Conservation (phyloP, 2,113 vertebrate genomes). For the Oreamnos americanus region DNA sequence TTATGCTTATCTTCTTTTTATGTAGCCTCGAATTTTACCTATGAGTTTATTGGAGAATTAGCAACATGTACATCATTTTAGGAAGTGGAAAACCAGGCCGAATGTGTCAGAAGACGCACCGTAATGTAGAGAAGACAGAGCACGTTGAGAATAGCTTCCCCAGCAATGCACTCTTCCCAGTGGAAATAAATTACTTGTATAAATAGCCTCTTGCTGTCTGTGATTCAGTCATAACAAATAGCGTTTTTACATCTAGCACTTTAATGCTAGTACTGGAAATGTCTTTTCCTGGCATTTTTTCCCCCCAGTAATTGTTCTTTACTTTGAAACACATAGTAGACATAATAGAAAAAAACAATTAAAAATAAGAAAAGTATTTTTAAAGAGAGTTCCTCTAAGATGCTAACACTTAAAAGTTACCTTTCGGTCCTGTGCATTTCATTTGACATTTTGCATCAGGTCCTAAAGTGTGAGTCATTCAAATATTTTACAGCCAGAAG, state of each 20-base stretch:
- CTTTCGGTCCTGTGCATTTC: background rate
- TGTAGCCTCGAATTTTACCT: constrained; percentile 52
- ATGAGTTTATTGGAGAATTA: constrained; percentile 78
- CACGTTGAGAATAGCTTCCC: constrained; percentile 35
- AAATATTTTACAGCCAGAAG: constrained; percentile 74
- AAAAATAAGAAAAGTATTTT: constrained; percentile 62
- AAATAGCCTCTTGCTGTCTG: constrained; percentile 70
- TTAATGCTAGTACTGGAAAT: background rate
- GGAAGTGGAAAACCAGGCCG: constrained; percentile 50
- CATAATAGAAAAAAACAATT: background rate
- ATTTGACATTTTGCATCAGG: background rate
- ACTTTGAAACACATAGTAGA: background rate
- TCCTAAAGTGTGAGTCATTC: constrained; percentile 39
- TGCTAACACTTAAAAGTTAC: constrained; percentile 32
- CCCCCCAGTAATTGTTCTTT: background rate
- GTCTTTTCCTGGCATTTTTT: background rate
- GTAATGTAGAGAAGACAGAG: background rate
- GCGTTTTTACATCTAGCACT: constrained; percentile 20
- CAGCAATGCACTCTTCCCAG: constrained; percentile 6
- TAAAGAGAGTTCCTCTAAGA: constrained; percentile 54
- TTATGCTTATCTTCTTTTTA: constrained; percentile 32
- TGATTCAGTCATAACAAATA: background rate
- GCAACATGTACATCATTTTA: constrained; percentile 58
- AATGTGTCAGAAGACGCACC: background rate
- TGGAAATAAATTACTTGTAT: constrained; percentile 77